These are phyloP conservation scores for Trichosurus vulpecula DNA, from an alignment of 2,797 vertebrate genomes.

Conservation along the genomic window DNA sequence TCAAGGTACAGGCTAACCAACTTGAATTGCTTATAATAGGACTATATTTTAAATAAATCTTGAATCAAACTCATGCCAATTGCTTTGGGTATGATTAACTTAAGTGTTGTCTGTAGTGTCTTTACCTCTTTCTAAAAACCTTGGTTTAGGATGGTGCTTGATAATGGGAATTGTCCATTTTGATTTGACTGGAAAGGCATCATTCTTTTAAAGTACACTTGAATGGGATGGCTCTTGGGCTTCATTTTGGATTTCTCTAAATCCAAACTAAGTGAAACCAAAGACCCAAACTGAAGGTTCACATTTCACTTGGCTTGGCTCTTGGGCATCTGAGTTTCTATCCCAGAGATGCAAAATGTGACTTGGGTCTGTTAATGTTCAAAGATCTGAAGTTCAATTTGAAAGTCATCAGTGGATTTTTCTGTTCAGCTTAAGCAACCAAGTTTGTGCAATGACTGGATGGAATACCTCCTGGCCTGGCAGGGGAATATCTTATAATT, in stretches of 20 bases:
- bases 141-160: background rate
- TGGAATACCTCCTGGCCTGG: conserved; percentile 34
- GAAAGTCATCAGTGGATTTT: background rate
- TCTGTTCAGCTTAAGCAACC: conserved; percentile 48
- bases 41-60: conserved; percentile 33
- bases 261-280: conserved; percentile 25
- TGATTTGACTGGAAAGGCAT: background rate
- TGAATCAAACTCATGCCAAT: background rate
- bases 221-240: background rate
- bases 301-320: background rate
- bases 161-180: background rate
- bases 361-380: background rate
- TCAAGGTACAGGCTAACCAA: background rate
- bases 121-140: background rate
- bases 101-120: background rate
- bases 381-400: background rate
- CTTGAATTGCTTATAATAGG: background rate
- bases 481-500: conserved; percentile 62
- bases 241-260: conserved; percentile 46
- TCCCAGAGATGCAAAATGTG: conserved; percentile 26
- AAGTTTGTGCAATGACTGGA: conserved; percentile 59
- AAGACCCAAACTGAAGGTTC: background rate
- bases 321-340: background rate
- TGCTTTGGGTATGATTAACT: background rate
- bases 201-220: background rate